phyloP scores from a whole-genome alignment of 1,140 invertebrate species.

The Sarcophaga peregrina region DNA sequence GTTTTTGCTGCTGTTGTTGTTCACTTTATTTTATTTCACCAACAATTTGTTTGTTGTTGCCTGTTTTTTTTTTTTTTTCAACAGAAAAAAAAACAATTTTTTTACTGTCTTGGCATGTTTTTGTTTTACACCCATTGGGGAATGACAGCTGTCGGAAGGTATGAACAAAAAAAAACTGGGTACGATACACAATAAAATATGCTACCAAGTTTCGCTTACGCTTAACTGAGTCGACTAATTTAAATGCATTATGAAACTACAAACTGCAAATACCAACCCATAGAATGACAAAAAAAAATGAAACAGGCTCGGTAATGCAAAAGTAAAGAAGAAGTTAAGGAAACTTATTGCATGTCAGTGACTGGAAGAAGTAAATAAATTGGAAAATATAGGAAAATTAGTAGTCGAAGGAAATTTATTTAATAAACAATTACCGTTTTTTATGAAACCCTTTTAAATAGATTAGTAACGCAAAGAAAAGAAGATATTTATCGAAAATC shows the following conservation, averaged over 20 bases:
- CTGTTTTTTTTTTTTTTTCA: not conserved
- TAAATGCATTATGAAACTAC: constrained; percentile 20
- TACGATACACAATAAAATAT: not conserved
- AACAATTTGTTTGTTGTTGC: constrained; percentile 22
- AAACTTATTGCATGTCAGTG: no score
- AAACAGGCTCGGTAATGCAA: no score
- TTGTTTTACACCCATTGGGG: not conserved
- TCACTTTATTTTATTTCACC: constrained; percentile 7
- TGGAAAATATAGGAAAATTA: no score
- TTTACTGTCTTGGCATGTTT: not conserved
- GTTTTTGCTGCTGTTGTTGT: constrained; percentile 19
- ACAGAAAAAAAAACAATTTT: not conserved
- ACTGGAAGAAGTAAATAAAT: no score
- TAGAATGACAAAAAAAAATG: not conserved
- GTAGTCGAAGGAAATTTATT: no score
- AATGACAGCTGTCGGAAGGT: constrained; percentile 41
- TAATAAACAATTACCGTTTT: no score
- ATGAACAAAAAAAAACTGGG: not conserved
- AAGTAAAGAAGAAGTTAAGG: no score
- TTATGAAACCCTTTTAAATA: no score
- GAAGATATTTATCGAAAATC: no score
- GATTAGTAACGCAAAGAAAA: no score
- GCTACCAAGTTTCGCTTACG: constrained; percentile 25
- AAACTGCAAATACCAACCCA: not conserved
- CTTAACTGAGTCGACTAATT: constrained; percentile 34